Evolutionary conservation across 1,140 invertebrate genomes (phyloP).

Genomic region (Nilaparvata lugens): DNA sequence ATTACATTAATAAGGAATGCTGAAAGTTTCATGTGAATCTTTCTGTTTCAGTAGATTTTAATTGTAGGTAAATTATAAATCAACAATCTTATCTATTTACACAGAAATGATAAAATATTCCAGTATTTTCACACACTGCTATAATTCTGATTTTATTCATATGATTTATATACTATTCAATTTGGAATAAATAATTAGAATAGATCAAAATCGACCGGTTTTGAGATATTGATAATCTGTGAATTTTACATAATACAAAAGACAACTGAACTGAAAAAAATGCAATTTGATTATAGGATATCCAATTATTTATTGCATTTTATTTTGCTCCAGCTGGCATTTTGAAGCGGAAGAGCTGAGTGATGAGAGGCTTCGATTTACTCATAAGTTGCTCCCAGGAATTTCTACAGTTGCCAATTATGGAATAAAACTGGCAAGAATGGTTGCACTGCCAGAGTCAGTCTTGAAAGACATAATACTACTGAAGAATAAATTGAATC

Average conservation of each 20-base stretch:
- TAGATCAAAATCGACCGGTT: neutral
- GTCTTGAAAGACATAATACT: constrained; percentile 13
- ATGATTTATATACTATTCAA: too few species aligned
- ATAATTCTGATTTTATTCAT: too few species aligned
- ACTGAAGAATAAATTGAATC: too few species aligned
- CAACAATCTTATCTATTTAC: too few species aligned
- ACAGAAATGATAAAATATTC: too few species aligned
- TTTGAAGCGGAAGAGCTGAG: constrained; percentile 33
- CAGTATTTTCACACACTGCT: too few species aligned
- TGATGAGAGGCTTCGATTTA: constrained; percentile 33
- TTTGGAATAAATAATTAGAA: neutral
- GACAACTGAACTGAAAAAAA: neutral
- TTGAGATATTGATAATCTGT: neutral
- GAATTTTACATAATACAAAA: neutral
- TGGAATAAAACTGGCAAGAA: constrained; percentile 39
- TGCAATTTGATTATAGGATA: constrained; percentile 23
- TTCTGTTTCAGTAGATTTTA: too few species aligned
- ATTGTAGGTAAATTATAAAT: too few species aligned
- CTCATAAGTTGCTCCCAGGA: constrained; percentile 37
- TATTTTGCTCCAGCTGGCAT: constrained; percentile 32
- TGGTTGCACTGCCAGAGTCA: constrained; percentile 20
- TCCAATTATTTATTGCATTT: constrained; percentile 13
- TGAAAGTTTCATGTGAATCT: too few species aligned
- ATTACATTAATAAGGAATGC: too few species aligned
- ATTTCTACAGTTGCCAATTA: constrained; percentile 35